phyloP scores from a whole-genome alignment of 2,797 vertebrate genomes.

The Gastrophryne carolinensis region DNA sequence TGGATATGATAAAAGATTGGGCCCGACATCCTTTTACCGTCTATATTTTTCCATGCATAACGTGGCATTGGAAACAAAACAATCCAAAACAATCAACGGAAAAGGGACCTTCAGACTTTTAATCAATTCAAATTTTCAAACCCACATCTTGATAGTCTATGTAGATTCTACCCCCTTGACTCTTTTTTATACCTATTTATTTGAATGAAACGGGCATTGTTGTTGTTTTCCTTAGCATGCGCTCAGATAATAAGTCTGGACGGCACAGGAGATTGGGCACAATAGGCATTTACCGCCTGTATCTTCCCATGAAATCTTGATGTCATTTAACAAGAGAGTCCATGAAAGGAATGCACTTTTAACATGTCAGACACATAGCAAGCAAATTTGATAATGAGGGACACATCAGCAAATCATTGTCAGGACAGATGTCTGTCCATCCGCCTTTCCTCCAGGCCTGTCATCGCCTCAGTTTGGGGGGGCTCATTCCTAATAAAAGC shows the following conservation, averaged over 20 bases:
- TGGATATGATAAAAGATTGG: no score
- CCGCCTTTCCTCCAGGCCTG: background rate
- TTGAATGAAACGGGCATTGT: background rate
- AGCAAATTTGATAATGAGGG: conserved; percentile 25
- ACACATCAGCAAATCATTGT: conserved; percentile 26
- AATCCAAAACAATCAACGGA: no score
- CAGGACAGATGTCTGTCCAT: conserved; percentile 9
- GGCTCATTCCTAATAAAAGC: background rate
- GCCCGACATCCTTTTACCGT: no score
- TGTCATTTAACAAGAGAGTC: conserved; percentile 21
- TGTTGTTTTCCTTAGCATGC: background rate
- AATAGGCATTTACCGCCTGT: background rate
- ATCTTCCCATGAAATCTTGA: conserved; percentile 34
- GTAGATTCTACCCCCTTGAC: no score
- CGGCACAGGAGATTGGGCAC: background rate
- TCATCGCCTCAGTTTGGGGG: background rate
- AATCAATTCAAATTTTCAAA: no score
- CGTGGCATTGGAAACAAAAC: no score
- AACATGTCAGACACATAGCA: conserved; percentile 23
- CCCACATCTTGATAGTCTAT: no score
- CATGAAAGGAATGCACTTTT: conserved; percentile 25
- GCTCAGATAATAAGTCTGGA: conserved; percentile 5
- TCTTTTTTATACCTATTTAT: no score
- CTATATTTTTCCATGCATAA: no score
- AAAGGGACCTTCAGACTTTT: no score